Percentiles rank a stretch among this genome's conserved stretches.
phyloP scores from a whole-genome alignment of 2,888 invertebrate species.

The Exephanes ischioxanthus region DNA sequence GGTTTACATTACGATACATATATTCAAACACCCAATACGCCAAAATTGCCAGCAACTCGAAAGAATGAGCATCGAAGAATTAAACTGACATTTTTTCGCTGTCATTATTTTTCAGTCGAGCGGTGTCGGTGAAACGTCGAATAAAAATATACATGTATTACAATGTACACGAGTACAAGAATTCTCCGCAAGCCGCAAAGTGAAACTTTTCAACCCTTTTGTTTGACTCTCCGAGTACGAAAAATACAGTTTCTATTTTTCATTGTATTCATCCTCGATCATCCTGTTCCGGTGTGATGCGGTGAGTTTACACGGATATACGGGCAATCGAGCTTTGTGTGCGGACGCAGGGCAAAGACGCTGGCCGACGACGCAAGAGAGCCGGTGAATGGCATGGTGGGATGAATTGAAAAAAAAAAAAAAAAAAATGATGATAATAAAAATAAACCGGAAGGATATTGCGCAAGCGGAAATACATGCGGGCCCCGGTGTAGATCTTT shows the following conservation, averaged over 20 bases:
- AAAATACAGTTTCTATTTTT: slow-evolving; percentile 17
- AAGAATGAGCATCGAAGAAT: too few relatives aligned
- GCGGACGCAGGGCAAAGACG: not conserved
- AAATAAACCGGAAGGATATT: slow-evolving; percentile 82
- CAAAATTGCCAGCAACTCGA: too few relatives aligned
- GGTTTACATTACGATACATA: too few relatives aligned
- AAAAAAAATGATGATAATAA: not conserved
- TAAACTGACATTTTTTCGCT: not conserved
- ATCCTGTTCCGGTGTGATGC: slow-evolving; percentile 19
- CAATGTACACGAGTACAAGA: not conserved
- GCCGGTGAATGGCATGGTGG: not conserved
- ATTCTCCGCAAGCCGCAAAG: not conserved
- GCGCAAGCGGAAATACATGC: slow-evolving; percentile 82
- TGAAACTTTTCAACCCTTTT: slow-evolving; percentile 7
- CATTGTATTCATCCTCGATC: slow-evolving; percentile 7
- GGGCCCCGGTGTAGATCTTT: slow-evolving; percentile 70
- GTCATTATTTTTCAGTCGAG: not conserved
- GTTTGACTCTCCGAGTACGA: not conserved
- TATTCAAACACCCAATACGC: not conserved
- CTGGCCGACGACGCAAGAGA: not conserved
- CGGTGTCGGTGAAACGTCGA: not conserved
- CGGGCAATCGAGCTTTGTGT: not conserved
- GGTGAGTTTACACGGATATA: slow-evolving; percentile 21
- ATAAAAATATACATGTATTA: not conserved
- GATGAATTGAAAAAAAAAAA: not conserved